Conservation (phyloP, 2,797 vertebrate genomes). For the Phrynocephalus guinanensis region DNA sequence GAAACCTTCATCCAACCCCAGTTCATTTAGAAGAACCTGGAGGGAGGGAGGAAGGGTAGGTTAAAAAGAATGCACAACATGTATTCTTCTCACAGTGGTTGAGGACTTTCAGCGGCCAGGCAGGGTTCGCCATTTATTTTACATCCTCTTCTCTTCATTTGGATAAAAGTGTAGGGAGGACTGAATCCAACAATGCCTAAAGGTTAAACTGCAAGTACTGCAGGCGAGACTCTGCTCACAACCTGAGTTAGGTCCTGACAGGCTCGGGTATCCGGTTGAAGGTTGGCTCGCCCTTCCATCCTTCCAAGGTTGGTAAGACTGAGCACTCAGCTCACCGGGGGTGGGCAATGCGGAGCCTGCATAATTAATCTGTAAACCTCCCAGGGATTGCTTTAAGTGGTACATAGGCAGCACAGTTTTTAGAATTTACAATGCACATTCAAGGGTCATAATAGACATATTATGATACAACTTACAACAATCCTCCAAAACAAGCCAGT, state of each 20-base stretch:
- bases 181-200: not conserved
- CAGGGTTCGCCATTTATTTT: not conserved
- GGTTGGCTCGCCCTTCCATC: no score
- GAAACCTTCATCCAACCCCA: conserved; percentile 89
- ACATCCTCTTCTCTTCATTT: not conserved
- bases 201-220: no score
- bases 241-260: no score
- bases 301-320: no score
- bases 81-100: not conserved
- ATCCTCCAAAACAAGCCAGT: not conserved
- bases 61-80: not conserved
- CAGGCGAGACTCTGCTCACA: no score
- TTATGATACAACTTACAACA: not conserved
- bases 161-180: not conserved
- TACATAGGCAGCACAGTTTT: no score
- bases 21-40: conserved; percentile 91
- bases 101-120: not conserved
- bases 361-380: no score
- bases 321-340: no score
- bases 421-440: not conserved
- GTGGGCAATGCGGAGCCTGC: no score
- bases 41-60: not conserved
- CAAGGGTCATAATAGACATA: not conserved
- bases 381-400: no score
- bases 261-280: no score